Conservation (phyloP, 2,797 vertebrate genomes). For the Oreortyx pictus region DNA sequence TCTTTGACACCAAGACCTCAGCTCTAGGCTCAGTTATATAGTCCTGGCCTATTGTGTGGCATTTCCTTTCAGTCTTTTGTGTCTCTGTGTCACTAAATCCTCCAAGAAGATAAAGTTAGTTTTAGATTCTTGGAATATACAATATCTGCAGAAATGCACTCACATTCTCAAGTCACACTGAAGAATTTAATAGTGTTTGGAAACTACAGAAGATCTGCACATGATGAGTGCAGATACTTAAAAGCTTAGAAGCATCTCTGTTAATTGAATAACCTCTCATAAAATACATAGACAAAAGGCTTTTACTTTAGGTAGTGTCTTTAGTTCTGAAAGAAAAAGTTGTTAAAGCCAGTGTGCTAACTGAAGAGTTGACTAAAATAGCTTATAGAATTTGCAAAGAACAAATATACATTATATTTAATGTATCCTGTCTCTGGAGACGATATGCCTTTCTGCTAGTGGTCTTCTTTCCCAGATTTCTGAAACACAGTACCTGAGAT, state of each 20-base stretch:
- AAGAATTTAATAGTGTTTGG: not conserved
- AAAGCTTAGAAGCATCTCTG: not conserved
- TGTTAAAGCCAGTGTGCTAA: not conserved
- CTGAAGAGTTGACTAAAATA: not conserved
- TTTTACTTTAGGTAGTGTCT: not conserved
- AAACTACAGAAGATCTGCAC: not conserved
- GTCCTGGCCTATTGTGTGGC: not conserved
- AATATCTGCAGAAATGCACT: not conserved
- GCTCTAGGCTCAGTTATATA: not conserved
- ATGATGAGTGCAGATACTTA: not conserved
- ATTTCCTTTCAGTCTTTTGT: constrained; percentile 36
- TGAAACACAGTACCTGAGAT: not conserved
- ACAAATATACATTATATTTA: not conserved
- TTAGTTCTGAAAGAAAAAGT: not conserved
- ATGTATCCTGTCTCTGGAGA: not conserved
- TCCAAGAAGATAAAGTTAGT: not conserved
- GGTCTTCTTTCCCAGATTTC: not conserved
- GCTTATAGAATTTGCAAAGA: not conserved
- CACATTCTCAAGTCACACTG: not conserved
- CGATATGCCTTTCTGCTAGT: not conserved
- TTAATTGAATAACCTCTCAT: not conserved
- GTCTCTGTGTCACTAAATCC: not conserved
- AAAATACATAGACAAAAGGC: not conserved
- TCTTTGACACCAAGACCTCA: not conserved
- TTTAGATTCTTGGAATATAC: not conserved